These are phyloP conservation scores for Orthosia gothica DNA, from an alignment of 2,888 invertebrate species.

Conservation along the genomic window DNA sequence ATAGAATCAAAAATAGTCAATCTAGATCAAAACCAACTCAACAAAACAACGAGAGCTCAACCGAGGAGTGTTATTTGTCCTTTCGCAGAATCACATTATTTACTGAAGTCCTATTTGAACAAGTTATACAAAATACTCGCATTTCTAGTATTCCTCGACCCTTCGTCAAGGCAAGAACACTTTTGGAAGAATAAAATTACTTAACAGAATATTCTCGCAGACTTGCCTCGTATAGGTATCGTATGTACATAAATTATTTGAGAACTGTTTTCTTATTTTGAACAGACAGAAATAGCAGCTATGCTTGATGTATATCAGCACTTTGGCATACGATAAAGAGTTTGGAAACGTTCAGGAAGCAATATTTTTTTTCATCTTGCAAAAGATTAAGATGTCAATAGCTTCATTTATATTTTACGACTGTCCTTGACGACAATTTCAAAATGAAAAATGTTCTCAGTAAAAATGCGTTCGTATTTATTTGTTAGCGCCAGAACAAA, in stretches of 20 bases:
- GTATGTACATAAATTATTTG: conserved; percentile 11
- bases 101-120: conserved; percentile 27
- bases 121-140: conserved; percentile 22
- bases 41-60: conserved; percentile 5
- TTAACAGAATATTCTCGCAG: neutral
- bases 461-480: neutral
- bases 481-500: conserved; percentile 4
- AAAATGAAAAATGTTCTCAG: neutral
- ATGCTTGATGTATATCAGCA: neutral
- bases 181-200: conserved; percentile 30
- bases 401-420: neutral
- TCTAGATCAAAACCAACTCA: neutral
- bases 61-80: conserved; percentile 1
- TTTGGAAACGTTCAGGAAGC: neutral
- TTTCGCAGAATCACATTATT: conserved; percentile 26
- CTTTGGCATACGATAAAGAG: neutral
- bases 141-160: conserved; percentile 9
- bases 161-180: conserved; percentile 16
- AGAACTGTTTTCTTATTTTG: conserved; percentile 8
- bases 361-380: neutral
- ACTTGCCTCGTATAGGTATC: conserved; percentile 8
- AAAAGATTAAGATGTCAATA: neutral
- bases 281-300: neutral
- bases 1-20: neutral
- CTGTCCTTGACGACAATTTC: neutral